These are phyloP conservation scores for Acromyrmex heyeri DNA, from an alignment of 1,140 invertebrate genomes.

Conservation along the genomic window DNA sequence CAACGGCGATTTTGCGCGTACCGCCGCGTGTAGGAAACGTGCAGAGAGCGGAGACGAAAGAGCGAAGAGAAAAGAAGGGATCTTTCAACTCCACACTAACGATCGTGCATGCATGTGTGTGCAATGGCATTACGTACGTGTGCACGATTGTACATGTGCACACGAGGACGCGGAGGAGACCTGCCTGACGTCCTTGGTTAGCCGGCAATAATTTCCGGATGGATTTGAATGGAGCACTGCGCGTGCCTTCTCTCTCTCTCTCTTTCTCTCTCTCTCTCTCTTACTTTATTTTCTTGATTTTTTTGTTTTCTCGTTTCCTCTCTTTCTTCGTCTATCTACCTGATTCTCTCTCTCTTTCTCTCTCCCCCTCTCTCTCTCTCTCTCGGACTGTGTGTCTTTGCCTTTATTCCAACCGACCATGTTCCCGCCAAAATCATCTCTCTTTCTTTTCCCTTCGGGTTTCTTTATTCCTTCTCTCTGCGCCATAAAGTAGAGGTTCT, in stretches of 20 bases:
- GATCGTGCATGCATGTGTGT: not conserved
- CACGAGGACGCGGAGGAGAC: slow-evolving; percentile 22
- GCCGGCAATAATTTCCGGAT: slow-evolving; percentile 81
- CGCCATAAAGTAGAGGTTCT: slow-evolving; percentile 63
- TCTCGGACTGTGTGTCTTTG: slow-evolving; percentile 41
- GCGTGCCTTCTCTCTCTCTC: slow-evolving; percentile 47
- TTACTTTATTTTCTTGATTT: not conserved
- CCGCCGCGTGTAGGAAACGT: not conserved
- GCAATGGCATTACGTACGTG: not conserved
- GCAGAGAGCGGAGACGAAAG: slow-evolving; percentile 10
- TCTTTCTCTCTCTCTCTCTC: slow-evolving; percentile 11
- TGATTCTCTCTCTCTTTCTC: slow-evolving; percentile 48
- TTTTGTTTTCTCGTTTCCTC: slow-evolving; percentile 7
- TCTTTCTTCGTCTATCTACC: slow-evolving; percentile 62
- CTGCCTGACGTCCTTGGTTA: slow-evolving; percentile 78
- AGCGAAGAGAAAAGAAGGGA: slow-evolving; percentile 13
- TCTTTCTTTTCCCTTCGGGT: slow-evolving; percentile 41
- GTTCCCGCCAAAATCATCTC: slow-evolving; percentile 26
- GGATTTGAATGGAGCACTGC: slow-evolving; percentile 82
- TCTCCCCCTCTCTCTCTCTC: slow-evolving; percentile 54
- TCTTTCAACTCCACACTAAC: slow-evolving; percentile 8
- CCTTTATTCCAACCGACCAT: slow-evolving; percentile 43
- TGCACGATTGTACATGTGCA: slow-evolving; percentile 8
- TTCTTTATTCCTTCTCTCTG: slow-evolving; percentile 28
- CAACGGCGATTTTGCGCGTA: not conserved